Conservation (phyloP, 2,797 vertebrate genomes). For the Gallinago solitaria region DNA sequence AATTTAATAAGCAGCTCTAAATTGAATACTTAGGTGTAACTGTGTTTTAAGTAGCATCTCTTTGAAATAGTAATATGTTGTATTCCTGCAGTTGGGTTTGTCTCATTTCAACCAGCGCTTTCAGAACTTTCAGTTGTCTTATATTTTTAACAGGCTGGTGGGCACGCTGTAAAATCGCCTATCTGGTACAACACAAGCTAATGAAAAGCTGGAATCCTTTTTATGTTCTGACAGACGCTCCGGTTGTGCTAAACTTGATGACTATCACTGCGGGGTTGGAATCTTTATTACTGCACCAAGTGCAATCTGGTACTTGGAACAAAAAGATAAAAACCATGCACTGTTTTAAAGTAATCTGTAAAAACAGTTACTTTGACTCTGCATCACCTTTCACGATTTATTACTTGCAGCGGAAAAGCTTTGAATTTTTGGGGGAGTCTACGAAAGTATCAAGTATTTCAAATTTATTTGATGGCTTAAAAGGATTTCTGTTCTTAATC, state of each 20-base stretch:
- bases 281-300: slow-evolving; percentile 76
- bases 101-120: background rate
- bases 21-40: background rate
- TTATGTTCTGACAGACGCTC: slow-evolving; percentile 68
- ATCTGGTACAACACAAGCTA: slow-evolving; percentile 53
- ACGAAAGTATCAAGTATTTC: slow-evolving; percentile 13
- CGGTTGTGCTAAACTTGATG: slow-evolving; percentile 69
- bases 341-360: slow-evolving; percentile 69
- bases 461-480: slow-evolving; percentile 52
- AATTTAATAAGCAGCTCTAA: background rate
- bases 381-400: slow-evolving; percentile 65
- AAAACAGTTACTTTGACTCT: slow-evolving; percentile 55
- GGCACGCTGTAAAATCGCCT: slow-evolving; percentile 61
- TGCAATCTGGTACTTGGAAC: slow-evolving; percentile 72
- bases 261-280: slow-evolving; percentile 71
- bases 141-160: slow-evolving; percentile 54
- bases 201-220: slow-evolving; percentile 76
- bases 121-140: slow-evolving; percentile 33
- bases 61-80: background rate
- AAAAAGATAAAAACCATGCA: slow-evolving; percentile 71
- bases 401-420: slow-evolving; percentile 34
- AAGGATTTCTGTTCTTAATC: slow-evolving; percentile 43
- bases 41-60: background rate
- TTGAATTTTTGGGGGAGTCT: slow-evolving; percentile 57
- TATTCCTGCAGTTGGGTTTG: background rate